Conservation (phyloP, 2,113 vertebrate genomes). For the Odontophorus gujanensis region DNA sequence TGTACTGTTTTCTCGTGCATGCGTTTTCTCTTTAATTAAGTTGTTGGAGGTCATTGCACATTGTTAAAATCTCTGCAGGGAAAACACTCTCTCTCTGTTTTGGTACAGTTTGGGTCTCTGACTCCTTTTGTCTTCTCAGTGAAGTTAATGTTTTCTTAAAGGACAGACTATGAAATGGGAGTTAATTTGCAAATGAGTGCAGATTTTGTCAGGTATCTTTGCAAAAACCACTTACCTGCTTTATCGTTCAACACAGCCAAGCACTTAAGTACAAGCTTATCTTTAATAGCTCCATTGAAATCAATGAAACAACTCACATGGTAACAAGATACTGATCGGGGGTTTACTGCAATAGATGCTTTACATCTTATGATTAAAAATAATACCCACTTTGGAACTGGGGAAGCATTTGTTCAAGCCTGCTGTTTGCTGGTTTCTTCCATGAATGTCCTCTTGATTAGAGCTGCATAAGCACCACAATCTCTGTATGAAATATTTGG, state of each 20-base stretch:
- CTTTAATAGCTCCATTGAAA: constrained; percentile 17
- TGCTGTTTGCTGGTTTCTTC: constrained; percentile 29
- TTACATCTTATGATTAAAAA: constrained; percentile 33
- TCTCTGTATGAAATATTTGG: constrained; percentile 30
- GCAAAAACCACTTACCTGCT: neutral
- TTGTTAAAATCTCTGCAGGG: neutral
- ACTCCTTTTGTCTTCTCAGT: neutral
- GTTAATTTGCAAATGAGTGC: neutral
- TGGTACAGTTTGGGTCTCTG: neutral
- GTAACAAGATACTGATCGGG: neutral
- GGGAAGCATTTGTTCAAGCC: constrained; percentile 33
- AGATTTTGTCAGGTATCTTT: neutral
- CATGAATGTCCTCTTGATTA: constrained; percentile 56
- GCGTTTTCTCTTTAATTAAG: constrained; percentile 31
- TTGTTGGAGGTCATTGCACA: neutral
- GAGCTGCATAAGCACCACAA: neutral
- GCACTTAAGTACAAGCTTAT: neutral
- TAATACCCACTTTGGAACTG: constrained; percentile 1
- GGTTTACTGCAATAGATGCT: neutral
- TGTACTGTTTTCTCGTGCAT: neutral
- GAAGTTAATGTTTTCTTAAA: neutral
- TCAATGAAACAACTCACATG: constrained; percentile 8
- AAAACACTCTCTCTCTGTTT: neutral
- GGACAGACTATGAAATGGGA: neutral
- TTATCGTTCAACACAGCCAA: neutral